These are phyloP conservation scores for Eulemur albifrons DNA, from an alignment of 2,797 vertebrate genomes.

Conservation along the genomic window DNA sequence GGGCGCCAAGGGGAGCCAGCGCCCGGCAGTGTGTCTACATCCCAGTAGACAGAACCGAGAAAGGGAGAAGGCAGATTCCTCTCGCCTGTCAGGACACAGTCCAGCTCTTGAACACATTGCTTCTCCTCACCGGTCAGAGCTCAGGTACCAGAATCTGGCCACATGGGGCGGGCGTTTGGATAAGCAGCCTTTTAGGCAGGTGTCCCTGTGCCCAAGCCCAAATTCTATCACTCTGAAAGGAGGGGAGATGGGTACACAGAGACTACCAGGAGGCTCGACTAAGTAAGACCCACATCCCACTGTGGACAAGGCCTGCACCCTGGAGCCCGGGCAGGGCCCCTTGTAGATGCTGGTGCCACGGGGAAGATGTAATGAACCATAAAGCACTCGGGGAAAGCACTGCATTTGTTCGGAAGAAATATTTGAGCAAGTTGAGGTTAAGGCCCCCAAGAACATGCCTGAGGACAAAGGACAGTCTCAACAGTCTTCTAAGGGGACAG, in stretches of 20 bases:
- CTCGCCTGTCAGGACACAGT: too few species aligned
- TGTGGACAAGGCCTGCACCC: background rate
- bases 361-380: background rate
- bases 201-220: background rate
- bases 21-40: background rate
- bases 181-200: background rate
- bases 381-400: too few species aligned
- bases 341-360: background rate
- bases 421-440: background rate
- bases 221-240: background rate
- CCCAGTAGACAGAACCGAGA: background rate
- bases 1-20: background rate
- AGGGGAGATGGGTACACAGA: background rate
- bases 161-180: background rate
- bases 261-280: background rate
- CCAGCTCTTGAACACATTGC: too few species aligned
- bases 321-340: background rate
- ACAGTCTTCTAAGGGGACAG: background rate
- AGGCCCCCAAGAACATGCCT: background rate
- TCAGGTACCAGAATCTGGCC: background rate
- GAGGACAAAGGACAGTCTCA: background rate
- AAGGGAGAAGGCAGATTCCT: background rate
- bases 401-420: background rate
- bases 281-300: background rate
- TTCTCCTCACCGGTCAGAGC: background rate